Percentiles rank a stretch among this genome's conserved stretches.
phyloP scores from a whole-genome alignment of 2,888 invertebrate genomes.

The Catocala fraxini region DNA sequence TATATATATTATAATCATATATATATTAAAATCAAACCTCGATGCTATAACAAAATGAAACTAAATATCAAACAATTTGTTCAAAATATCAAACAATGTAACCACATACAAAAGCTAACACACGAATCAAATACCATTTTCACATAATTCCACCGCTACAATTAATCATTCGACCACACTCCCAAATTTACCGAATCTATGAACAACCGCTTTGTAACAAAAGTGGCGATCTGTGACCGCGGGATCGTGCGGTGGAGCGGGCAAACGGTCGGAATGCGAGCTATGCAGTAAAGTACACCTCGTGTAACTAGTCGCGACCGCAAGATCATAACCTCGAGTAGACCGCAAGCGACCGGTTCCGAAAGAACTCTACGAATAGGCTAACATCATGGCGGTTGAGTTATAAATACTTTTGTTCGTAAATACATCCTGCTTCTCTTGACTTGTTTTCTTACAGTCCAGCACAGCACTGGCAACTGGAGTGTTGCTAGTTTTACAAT shows the following conservation, averaged over 20 bases:
- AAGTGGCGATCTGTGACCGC: slow-evolving; percentile 25
- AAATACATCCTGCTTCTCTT: neutral
- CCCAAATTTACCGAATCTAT: slow-evolving; percentile 6
- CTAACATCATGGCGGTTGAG: neutral
- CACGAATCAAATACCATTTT: neutral
- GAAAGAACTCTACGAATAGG: slow-evolving; percentile 30
- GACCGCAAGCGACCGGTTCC: slow-evolving; percentile 25
- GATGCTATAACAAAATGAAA: too few relatives aligned
- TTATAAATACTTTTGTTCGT: slow-evolving; percentile 12
- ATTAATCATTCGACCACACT: slow-evolving; percentile 3
- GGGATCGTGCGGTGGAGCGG: slow-evolving; percentile 13
- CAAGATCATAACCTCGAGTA: slow-evolving; percentile 34
- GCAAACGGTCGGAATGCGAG: slow-evolving; percentile 30
- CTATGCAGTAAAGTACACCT: slow-evolving; percentile 46
- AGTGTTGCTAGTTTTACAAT: neutral
- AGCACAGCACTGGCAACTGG: neutral
- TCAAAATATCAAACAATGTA: neutral
- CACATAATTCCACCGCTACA: too few relatives aligned
- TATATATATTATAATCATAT: too few relatives aligned
- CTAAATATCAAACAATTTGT: too few relatives aligned
- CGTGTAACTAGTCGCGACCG: slow-evolving; percentile 47
- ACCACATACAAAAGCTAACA: neutral
- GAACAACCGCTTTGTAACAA: slow-evolving; percentile 11
- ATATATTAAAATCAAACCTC: too few relatives aligned
- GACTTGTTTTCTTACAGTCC: neutral